Evolutionary conservation across 2,888 invertebrate genomes (phyloP), one percentile per base, ranked within the genome.

Genomic region (Timema cristinae): DNA sequence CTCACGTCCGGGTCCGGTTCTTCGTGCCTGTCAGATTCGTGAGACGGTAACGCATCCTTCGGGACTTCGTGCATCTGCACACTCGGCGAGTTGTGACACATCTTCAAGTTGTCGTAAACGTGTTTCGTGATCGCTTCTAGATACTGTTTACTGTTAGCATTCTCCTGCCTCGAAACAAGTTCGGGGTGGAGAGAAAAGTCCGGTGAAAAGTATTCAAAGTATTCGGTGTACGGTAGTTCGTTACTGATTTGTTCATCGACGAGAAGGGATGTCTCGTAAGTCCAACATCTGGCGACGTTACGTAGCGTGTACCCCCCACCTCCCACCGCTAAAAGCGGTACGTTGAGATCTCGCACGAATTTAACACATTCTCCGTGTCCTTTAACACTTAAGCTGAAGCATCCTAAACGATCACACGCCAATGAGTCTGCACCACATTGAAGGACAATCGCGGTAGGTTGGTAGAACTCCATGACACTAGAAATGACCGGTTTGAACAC

Each of bases 351-450:
- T 81, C 95, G 93, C 0, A 99, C 97, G 81, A 96, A 97, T 81
- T 94, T 92, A 0, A 99, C 99, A 81, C 99, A 99, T 79, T 98
- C 98, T 0, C 98, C 98, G 79, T 98, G 98, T 0, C 98, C 98
- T 77, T 93, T 91, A 0, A 96, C 96, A 73, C 94, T 95, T 48
- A 99, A 84, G 50, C 96, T 96, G 83, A 99, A 99, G 81, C 98
- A 98, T 0, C 99, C 99, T 0, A 99, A 86, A 56, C 93, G 83
- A 83, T 99, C 99, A 63, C 95, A 94, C 0, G 97, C 97, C 52
- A 99, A 84, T 0, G 98, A 98, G 84, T 99, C 99, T 0, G 99
- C 98, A 0, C 99, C 99, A 83, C 99, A 99, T 84, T 98, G 95
- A 13, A 99, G 83, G 0, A 99, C 99, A 77, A 99, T 97, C 0